Evolutionary conservation across 2,888 invertebrate species (phyloP), one percentile per base, ranked within the genome.

Genomic region (Carterocephalus palaemon): DNA sequence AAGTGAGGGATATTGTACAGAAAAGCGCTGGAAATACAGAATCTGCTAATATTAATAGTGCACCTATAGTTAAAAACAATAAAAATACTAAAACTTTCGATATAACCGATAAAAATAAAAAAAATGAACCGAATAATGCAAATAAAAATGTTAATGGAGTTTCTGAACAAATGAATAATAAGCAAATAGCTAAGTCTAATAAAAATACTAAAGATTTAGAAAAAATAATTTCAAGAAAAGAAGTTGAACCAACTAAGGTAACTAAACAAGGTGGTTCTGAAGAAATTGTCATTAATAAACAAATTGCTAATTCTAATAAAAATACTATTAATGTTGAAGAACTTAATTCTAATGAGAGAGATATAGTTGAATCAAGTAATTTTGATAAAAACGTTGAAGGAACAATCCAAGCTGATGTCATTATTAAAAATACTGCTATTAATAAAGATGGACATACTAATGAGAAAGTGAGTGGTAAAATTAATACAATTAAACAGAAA

Each of bases 121-220:
- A 13, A 28, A 2, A 1, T 1, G 13, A 28, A 13, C 10, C 4
- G 34, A 13, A 3, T 1, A 2, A 28, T n/a, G 15, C 13, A 28
- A 28, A 28, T n/a, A 3, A 28, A 4, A n/a, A n/a, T n/a, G n/a
- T n/a, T n/a, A 4, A 4, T 1, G 13, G 6, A 9, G 16, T 12
- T 19, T 17, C 6, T 9, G 12, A 17, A 12, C 15, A 20, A 17
- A n/a, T 1, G n/a, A n/a, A n/a, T 8, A 20, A 23, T 7, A 40
- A 8, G 2, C 22, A 32, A 12, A 4, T 23, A 28, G 5, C 26
- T 28, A 42, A 42, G n/a, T 34, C 28, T 10, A 12, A 16, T 2
- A n/a, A 8, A 20, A 34, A 20, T 28, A 6, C 2, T 8, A 28
- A 15, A 34, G 34, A 32, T 26, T 13, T 23, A 23, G 8, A 34